A percentile compares a stretch with the other conserved stretches of the same genome.
Evolutionary conservation across 1,140 invertebrate species (phyloP).

Genomic region (Holcopasites calliopsidis): DNA sequence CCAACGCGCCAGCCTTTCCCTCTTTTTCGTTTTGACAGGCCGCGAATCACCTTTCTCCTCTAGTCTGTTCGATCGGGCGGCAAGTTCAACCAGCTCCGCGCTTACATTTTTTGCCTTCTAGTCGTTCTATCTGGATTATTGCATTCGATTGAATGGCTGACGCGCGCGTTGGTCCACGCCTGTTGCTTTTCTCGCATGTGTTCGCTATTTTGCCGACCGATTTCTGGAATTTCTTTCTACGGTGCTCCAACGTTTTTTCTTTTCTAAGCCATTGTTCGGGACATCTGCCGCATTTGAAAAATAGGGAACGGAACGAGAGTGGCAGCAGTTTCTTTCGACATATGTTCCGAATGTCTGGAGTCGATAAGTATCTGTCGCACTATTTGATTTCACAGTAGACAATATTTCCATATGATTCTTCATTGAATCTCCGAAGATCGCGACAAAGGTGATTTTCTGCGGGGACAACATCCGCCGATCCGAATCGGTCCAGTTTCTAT

Average conservation of each 20-base stretch:
- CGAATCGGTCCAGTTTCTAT: constrained; percentile 54
- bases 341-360: not conserved
- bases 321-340: not conserved
- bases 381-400: too few relatives aligned
- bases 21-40: constrained; percentile 14
- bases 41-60: constrained; percentile 31
- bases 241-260: not conserved
- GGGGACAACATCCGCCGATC: too few relatives aligned
- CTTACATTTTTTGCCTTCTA: too few relatives aligned
- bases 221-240: constrained; percentile 7
- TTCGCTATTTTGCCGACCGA: constrained; percentile 3
- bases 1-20: not conserved
- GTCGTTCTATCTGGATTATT: not conserved
- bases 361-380: not conserved
- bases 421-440: not conserved
- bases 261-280: not conserved
- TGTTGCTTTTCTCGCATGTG: constrained; percentile 27
- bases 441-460: constrained; percentile 5
- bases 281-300: not conserved
- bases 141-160: not conserved
- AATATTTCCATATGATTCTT: too few relatives aligned
- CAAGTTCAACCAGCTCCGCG: constrained; percentile 24
- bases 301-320: not conserved
- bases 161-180: constrained; percentile 11
- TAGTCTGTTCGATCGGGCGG: constrained; percentile 7